Evolutionary conservation across 2,113 vertebrate genomes (phyloP), one percentile per base, ranked within the genome.

Genomic region (Hymenochirus boettgeri): DNA sequence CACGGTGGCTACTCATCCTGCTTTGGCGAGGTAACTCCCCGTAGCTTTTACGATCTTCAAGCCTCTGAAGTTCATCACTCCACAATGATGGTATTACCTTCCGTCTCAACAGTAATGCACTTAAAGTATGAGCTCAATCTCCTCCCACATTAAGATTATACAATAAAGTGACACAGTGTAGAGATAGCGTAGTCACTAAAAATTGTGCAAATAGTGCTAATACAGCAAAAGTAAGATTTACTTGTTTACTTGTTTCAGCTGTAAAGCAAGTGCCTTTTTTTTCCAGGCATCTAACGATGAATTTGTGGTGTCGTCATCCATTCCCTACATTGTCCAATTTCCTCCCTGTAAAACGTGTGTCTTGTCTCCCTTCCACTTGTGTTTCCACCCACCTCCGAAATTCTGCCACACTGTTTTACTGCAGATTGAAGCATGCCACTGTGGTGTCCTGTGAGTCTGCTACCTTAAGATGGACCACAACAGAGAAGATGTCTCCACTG

Each of bases 221-320:
- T n/a, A n/a, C n/a, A n/a, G n/a, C n/a, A n/a, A n/a, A n/a, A n/a
- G n/a, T n/a, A n/a, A n/a, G n/a, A n/a, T n/a, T n/a, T n/a, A n/a
- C n/a, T 3, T 1, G 7, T 25, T 37, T 23, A 10, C 2, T 59
- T 51, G 9, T 51, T 1, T 11, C 9, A 19, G 39, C 23, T 42
- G 51, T 42, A 51, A 46, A 42, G 33, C 13, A 18, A 29, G 13
- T 29, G 86, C 80, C 88, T 90, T 93, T 97, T 91, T 95, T 86
- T 98, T 98, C 83, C 94, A 97, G 95, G 95, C 94, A 87, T 98
- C 88, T 98, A 98, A 96, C 73, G 93, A 90, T 92, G 82, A 85
- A 85, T 87, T 89, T 90, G 79, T 91, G 82, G 91, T 93, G 76
- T 92, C 92, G 83, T 88, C 90, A 86, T 81, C 83, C 85, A 69